Evolutionary conservation across 2,797 vertebrate genomes (phyloP).

Genomic region (Acestrorhynchus altus): DNA sequence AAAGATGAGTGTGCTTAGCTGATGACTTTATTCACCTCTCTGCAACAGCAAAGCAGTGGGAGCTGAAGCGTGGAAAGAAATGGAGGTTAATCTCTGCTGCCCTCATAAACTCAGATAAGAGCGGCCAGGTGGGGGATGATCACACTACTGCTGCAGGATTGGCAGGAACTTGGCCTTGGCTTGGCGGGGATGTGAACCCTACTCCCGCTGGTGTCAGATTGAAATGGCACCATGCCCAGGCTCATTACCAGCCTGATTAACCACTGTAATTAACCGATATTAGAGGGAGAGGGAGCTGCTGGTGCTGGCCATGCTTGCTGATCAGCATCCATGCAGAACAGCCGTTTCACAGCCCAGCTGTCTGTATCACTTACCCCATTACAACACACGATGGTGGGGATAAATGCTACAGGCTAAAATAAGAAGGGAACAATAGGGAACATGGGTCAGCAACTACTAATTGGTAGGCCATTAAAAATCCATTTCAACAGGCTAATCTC

Average conservation of each 20-base stretch:
- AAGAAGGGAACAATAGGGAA: slow-evolving; percentile 48
- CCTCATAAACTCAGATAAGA: slow-evolving; percentile 43
- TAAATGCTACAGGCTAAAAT: slow-evolving; percentile 56
- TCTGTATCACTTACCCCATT: slow-evolving; percentile 53
- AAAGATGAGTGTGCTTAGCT: not conserved
- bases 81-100: slow-evolving; percentile 46
- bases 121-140: slow-evolving; percentile 46
- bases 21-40: slow-evolving; percentile 32
- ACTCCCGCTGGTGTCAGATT: slow-evolving; percentile 68
- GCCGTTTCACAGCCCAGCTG: slow-evolving; percentile 50
- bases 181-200: slow-evolving; percentile 61
- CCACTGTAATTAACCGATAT: slow-evolving; percentile 80
- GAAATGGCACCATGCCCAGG: slow-evolving; percentile 66
- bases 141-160: slow-evolving; percentile 19
- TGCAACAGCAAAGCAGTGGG: slow-evolving; percentile 14
- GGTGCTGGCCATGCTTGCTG: slow-evolving; percentile 40
- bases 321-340: slow-evolving; percentile 48
- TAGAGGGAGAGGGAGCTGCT: slow-evolving; percentile 59
- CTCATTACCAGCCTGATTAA: slow-evolving; percentile 84
- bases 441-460: slow-evolving; percentile 43
- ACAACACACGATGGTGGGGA: slow-evolving; percentile 57
- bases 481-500: slow-evolving; percentile 41
- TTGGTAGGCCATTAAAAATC: slow-evolving; percentile 42
- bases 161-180: slow-evolving; percentile 35
- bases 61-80: slow-evolving; percentile 5